Evolutionary conservation across 2,888 invertebrate species (phyloP), one percentile per base, ranked within the genome.

Genomic region (Gnatocerus cornutus): DNA sequence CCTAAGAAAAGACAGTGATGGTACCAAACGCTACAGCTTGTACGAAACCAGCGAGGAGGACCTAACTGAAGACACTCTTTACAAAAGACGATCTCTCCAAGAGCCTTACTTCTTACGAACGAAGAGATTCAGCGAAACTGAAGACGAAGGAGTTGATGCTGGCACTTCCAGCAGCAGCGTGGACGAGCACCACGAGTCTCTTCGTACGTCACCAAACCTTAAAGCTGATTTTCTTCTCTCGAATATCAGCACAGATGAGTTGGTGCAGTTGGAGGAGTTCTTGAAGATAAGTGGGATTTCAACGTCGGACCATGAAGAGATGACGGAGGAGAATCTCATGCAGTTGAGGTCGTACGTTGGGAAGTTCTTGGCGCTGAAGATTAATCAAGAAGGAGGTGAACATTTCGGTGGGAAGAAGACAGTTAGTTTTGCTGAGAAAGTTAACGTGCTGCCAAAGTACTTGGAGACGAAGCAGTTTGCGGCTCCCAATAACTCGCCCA

Each of bases 401-500:
- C 88, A 88, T 74, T 87, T 87, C 69, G 88, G 87, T 67, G 88
- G 88, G 79, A 88, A 89, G 78, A 93, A 93, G 83, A 90, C 90
- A 74, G 93, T 93, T 72, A 93, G 93, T 84, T 93, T 93, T 84
- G 92, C 92, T 53, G 90, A 89, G 82, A 90, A 88, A 82, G 87
- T 85, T 76, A 87, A 84, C 80, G 84, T 85, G 75, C 87, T 86
- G 83, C 86, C 87, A 74, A 81, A 79, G 65, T 80, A 81, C 29
- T 77, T 78, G 77, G 85, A 88, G 45, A 91, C 92, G 70, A 81
- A 79, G 66, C 80, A 81, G 45, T 78, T 78, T 77, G 85, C 88
- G 43, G 91, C 92, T 70, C 92, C 92, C 69, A 92, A 92, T 72
- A 92, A 92, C 83, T 92, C 92, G 45, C 92, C 92, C 52, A 92